These are phyloP conservation scores for Drosophila bocki DNA, from an alignment of 1,140 invertebrate genomes.

Conservation along the genomic window DNA sequence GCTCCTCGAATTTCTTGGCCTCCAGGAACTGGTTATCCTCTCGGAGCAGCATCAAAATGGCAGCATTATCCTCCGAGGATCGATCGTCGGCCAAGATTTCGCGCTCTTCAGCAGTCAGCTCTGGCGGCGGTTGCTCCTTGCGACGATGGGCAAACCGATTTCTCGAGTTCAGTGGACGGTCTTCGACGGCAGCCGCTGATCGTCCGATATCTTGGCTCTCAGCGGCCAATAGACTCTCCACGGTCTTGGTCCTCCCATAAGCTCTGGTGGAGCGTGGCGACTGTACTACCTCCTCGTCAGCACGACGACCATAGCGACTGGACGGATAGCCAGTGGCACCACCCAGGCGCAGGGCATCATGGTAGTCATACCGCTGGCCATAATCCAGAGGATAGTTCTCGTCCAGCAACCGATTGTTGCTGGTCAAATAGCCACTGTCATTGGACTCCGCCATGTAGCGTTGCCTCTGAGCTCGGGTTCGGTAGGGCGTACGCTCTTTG, in stretches of 20 bases:
- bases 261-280: slow-evolving; percentile 37
- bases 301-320: slow-evolving; percentile 53
- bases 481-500: slow-evolving; percentile 81
- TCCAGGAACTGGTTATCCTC: slow-evolving; percentile 86
- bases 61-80: slow-evolving; percentile 81
- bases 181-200: slow-evolving; percentile 21
- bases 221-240: slow-evolving; percentile 44
- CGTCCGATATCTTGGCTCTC: slow-evolving; percentile 30
- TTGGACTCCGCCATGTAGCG: slow-evolving; percentile 72
- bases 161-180: slow-evolving; percentile 52
- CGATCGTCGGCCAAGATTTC: slow-evolving; percentile 78
- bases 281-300: slow-evolving; percentile 31
- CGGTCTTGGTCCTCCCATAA: slow-evolving; percentile 68
- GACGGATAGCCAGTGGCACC: slow-evolving; percentile 71
- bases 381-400: slow-evolving; percentile 79
- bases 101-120: slow-evolving; percentile 69
- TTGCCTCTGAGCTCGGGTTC: slow-evolving; percentile 59
- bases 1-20: slow-evolving; percentile 87
- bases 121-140: slow-evolving; percentile 50
- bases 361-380: slow-evolving; percentile 66
- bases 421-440: slow-evolving; percentile 71
- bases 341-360: slow-evolving; percentile 67
- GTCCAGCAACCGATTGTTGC: slow-evolving; percentile 63
- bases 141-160: slow-evolving; percentile 72
- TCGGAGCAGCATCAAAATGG: slow-evolving; percentile 73